A percentile compares a stretch with the other conserved stretches of the same genome.
These are phyloP conservation scores for Serripes groenlandicus DNA, from an alignment of 2,888 invertebrate genomes.

Conservation along the genomic window DNA sequence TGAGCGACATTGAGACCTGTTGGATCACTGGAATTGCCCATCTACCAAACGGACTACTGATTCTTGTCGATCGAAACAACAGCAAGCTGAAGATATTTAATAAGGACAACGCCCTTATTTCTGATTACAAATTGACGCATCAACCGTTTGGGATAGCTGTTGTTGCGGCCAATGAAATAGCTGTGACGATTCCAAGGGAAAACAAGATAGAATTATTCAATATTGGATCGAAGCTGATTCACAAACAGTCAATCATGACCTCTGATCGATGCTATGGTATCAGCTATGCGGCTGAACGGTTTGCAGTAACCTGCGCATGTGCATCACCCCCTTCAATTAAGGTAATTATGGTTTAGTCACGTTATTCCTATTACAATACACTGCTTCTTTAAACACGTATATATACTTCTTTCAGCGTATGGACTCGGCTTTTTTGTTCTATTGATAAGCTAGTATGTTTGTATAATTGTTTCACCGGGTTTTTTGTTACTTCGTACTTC, in stretches of 20 bases:
- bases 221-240: conserved; percentile 39
- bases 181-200: conserved; percentile 65
- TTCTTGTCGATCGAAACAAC: conserved; percentile 69
- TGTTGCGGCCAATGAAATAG: conserved; percentile 51
- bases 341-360: too few species aligned
- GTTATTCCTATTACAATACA: too few species aligned
- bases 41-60: conserved; percentile 51
- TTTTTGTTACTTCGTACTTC: too few species aligned
- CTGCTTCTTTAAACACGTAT: neutral
- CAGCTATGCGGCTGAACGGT: conserved; percentile 54
- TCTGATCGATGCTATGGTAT: conserved; percentile 69
- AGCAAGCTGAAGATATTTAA: conserved; percentile 67
- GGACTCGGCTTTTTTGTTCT: too few species aligned
- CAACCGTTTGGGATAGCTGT: conserved; percentile 67
- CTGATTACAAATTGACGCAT: conserved; percentile 53
- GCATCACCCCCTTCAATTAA: conserved; percentile 64
- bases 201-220: conserved; percentile 63
- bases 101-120: conserved; percentile 37
- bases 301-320: conserved; percentile 64
- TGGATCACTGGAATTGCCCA: conserved; percentile 70
- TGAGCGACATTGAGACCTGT: conserved; percentile 62
- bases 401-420: too few species aligned
- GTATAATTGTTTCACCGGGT: too few species aligned
- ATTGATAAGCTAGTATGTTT: too few species aligned
- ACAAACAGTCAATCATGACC: conserved; percentile 44